Conservation (phyloP, 2,113 vertebrate species). For the Tiliqua scincoides region DNA sequence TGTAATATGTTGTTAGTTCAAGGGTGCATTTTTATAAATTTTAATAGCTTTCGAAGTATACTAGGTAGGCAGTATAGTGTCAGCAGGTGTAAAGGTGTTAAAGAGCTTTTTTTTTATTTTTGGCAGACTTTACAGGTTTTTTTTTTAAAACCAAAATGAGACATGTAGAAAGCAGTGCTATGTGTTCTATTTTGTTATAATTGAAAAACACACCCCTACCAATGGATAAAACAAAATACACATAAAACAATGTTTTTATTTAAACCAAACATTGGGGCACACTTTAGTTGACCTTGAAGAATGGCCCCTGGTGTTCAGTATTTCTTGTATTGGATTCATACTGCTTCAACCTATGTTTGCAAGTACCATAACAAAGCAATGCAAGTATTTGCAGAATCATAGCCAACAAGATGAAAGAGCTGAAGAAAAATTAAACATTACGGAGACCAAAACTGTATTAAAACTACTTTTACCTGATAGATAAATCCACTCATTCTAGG, state of each 20-base stretch:
- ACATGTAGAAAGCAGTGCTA: not conserved
- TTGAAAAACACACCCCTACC: too few species aligned
- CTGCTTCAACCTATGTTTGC: not conserved
- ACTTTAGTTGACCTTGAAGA: not conserved
- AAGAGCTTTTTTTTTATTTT: too few species aligned
- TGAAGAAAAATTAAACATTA: not conserved
- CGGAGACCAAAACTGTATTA: not conserved
- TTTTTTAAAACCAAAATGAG: not conserved
- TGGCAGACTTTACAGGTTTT: too few species aligned
- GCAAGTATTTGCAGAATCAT: not conserved
- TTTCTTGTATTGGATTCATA: too few species aligned
- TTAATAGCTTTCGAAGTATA: too few species aligned
- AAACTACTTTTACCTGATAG: conserved; percentile 86
- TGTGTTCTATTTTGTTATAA: too few species aligned
- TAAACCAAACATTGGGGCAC: not conserved
- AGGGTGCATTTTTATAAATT: too few species aligned
- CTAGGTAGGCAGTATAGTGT: too few species aligned
- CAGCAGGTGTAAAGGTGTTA: too few species aligned
- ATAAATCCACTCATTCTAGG: conserved; percentile 99
- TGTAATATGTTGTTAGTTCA: too few species aligned
- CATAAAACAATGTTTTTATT: not conserved
- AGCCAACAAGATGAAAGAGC: not conserved
- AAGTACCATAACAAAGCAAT: not conserved
- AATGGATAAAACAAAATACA: not conserved
- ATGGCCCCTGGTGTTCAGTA: not conserved